Base-by-base conservation (phyloP, 2,888 invertebrate genomes). In the Melanargia galathea region DNA sequence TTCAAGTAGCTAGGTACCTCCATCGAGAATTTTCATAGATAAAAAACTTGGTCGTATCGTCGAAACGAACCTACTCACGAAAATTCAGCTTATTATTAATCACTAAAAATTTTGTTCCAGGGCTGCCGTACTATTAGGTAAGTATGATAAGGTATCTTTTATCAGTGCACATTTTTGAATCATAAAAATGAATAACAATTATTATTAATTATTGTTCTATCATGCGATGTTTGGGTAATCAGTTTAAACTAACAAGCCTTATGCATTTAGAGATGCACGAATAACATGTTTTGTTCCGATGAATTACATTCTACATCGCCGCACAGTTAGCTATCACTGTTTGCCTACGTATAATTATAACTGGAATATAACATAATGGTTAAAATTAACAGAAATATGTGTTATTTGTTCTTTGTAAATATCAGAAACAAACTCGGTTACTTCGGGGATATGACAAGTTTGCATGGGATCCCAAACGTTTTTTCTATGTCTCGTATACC, bases 381-480 rank as follows among this genome's bases (percentile, higher is more conserved):
- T n/a, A 8, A 40, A 20, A 22, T 35, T 43, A 49, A 16, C 33
- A 30, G 18, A 51, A 51, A 51, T 33, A 30, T 51, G 16, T 51
- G 8, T 2, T 51, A 33, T 33, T 51, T 33, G n/a, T 52, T 71
- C n/a, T 56, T 63, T 22, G 20, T 22, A 13, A 64, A 67, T 38
- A 54, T 86, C 7, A 76, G 71, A 52, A 75, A 76, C 22, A 83
- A 80, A 68, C 68, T 86, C 6, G 76, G 82, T 62, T 87, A 82
- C 73, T 90, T 83, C 58, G 86, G 82, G 18, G 83, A 83, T 58
- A 74, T 83, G 64, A 86, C 85, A 60, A 84, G 74, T 51, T 71
- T 92, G 24, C 84, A 81, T 59, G 86, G 89, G 2, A 74, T 91
- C 0, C 77, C 83, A 0, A 75, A 84, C 66, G 80, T 90, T 0